Base-by-base conservation (phyloP, 2,113 vertebrate species). In the Seriola aureovittata region DNA sequence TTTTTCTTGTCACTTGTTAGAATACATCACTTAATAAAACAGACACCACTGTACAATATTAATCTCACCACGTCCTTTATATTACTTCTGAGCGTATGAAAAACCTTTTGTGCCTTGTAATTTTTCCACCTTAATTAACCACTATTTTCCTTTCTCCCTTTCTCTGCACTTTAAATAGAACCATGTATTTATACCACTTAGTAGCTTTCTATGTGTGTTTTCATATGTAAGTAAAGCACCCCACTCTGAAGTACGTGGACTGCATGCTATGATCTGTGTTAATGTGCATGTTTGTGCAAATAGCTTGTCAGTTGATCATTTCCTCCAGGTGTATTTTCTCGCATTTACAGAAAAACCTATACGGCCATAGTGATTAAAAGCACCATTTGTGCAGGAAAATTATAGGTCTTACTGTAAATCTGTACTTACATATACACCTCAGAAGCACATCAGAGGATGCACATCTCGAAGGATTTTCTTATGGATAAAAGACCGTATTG, bases 1-100 rank as follows among this genome's bases (percentile, higher is more conserved):
- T 55, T 60, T 70, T 67, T 32, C 29, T 78, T 81, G 44, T 19
- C 29, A 59, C n/a, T 19, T 44, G 58, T 60, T 34, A 3, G 8
- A 72, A 44, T 16, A 52, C 4, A 7, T 5, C 12, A 69, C 57
- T 36, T 57, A 32, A 40, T 67, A 70, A 73, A 42, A 40, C 14
- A 25, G 34, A 78, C 14, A 8, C 8, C 21, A 29, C 23, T 3
- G 34, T 75, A 34, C 42, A 44, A 75, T 54, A 82, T 72, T 62
- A n/a, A 74, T 63, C 21, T 38, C 16, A 17, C 46, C 46, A 17
- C 14, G 14, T 17, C 14, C 17, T 64, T 36, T 25, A 40, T 62
- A 14, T 44, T 42, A 54, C 48, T 55, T 60, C 6, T 17, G 23
- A 25, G 52, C 48, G 4, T 67, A 14, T 50, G 36, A 64, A 32